Base-by-base conservation (phyloP, 2,888 invertebrate genomes). In the Eumacrocentrus americanus region DNA sequence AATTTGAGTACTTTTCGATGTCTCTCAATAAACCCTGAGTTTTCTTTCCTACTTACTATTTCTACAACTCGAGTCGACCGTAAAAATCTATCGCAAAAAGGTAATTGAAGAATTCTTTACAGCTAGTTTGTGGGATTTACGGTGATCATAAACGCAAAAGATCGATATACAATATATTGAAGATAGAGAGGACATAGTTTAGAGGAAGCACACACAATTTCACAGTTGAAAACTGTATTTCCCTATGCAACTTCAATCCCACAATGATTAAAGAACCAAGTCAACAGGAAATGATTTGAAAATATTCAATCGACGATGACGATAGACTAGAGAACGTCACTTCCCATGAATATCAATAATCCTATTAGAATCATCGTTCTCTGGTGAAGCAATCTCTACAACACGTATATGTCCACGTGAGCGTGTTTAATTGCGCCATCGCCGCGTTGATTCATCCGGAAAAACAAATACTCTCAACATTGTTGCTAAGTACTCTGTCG, bases 1-100 rank as follows among this genome's bases (percentile, higher is more conserved):
- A 42, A 61, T 62, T 55, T 50, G 51, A 55, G 60, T 60, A 56
- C 55, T 46, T 50, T 44, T 47, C 46, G 35, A 23, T 20, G 42
- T 20, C 34, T 40, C 14, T 14, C n/a, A 9, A 50, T n/a, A n/a
- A n/a, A n/a, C n/a, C n/a, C 35, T 35, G 29, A 29, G 29, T 50
- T 29, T 35, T 50, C 2, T 37, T 50, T 16, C n/a, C 11, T 18
- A 50, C 20, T 25, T n/a, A 3, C 6, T 6, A 29, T 6, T 29
- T 9, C 29, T 6, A 29, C 29, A 29, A 29, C 9, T 29, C 29
- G 9, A 9, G 29, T 29, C 29, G 9, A 29, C 29, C 29, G 9
- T 29, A 29, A 47, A 5, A 12, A 18, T n/a, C 3, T 35, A 12
- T 34, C 35, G 7, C 16, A 16, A 40, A 40, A 16, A 18, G 20